Evolutionary conservation across 2,888 invertebrate species (phyloP).

Genomic region (Campaea margaritaria): DNA sequence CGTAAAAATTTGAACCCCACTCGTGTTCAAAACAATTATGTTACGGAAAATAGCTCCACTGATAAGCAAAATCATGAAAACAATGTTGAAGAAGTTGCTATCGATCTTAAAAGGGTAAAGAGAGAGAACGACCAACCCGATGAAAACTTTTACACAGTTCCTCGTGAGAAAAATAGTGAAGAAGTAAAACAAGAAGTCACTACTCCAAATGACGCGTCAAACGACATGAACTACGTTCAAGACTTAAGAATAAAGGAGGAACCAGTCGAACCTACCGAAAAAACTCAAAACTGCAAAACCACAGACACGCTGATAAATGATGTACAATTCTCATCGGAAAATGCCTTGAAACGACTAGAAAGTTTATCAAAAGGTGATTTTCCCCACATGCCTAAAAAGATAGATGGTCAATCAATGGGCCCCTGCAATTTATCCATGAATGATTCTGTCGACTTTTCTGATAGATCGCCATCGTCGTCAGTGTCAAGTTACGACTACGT

Average conservation of each 20-base stretch:
- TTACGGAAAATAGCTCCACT: slow-evolving; percentile 51
- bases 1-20: slow-evolving; percentile 96
- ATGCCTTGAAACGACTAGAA: slow-evolving; percentile 91
- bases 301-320: slow-evolving; percentile 45
- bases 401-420: slow-evolving; percentile 59
- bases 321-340: slow-evolving; percentile 82
- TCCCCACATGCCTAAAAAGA: slow-evolving; percentile 74
- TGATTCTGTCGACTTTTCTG: slow-evolving; percentile 72
- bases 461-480: slow-evolving; percentile 86
- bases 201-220: slow-evolving; percentile 63
- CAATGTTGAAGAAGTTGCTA: slow-evolving; percentile 60
- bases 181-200: slow-evolving; percentile 68
- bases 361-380: slow-evolving; percentile 92
- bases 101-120: slow-evolving; percentile 74
- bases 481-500: slow-evolving; percentile 86
- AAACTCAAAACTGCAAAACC: slow-evolving; percentile 46
- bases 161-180: slow-evolving; percentile 45
- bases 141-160: slow-evolving; percentile 37
- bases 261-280: slow-evolving; percentile 66
- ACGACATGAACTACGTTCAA: slow-evolving; percentile 60
- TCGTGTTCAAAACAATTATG: slow-evolving; percentile 86
- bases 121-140: slow-evolving; percentile 54
- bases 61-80: slow-evolving; percentile 55
- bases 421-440: slow-evolving; percentile 73
- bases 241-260: slow-evolving; percentile 75